A percentile compares a stretch with the other conserved stretches of the same genome.
Evolutionary conservation across 2,888 invertebrate species (phyloP).

Genomic region (Tipula helvola): DNA sequence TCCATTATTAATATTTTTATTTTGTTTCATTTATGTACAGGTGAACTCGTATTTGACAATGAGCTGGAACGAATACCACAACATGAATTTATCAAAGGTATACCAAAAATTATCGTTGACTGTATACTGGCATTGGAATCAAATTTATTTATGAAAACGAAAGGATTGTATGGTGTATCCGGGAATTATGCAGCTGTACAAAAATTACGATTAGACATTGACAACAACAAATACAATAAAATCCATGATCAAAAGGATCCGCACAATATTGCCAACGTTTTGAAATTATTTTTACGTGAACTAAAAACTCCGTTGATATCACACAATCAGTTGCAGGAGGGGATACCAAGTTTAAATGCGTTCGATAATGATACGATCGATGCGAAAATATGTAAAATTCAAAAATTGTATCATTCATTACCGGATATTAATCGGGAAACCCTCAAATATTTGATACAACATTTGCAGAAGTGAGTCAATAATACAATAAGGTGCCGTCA

Average conservation of each 20-base stretch:
- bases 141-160: too few species aligned
- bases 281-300: slow-evolving; percentile 10
- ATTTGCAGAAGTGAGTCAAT: neutral
- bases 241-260: too few species aligned
- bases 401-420: too few species aligned
- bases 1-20: too few species aligned
- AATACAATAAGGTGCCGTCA: too few species aligned
- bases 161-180: too few species aligned
- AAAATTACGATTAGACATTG: too few species aligned
- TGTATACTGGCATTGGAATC: neutral
- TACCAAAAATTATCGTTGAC: neutral
- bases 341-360: neutral
- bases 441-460: neutral
- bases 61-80: neutral
- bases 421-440: neutral
- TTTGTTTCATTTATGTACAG: too few species aligned
- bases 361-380: neutral
- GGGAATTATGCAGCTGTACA: too few species aligned
- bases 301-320: neutral
- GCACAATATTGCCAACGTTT: too few species aligned
- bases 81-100: neutral
- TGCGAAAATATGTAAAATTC: neutral
- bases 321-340: neutral
- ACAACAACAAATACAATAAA: too few species aligned
- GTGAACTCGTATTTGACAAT: neutral